Evolutionary conservation across 2,113 vertebrate species (phyloP).

Genomic region (Crotalus helleri): DNA sequence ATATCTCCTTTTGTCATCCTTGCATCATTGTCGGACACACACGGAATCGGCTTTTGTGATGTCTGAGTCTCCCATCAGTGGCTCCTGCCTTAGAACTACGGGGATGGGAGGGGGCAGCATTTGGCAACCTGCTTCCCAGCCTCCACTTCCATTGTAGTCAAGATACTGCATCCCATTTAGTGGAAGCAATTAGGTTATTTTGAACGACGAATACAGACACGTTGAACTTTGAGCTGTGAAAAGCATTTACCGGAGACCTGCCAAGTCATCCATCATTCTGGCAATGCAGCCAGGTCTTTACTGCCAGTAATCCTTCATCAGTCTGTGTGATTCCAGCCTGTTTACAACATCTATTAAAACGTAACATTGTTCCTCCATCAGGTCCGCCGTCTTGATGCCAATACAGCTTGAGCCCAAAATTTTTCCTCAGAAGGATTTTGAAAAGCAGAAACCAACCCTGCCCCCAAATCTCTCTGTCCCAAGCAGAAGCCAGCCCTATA

Average conservation of each 20-base stretch:
- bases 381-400: background rate
- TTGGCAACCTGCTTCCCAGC: background rate
- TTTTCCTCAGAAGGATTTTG: no score
- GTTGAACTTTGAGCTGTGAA: slow-evolving; percentile 36
- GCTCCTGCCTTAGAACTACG: background rate
- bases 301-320: slow-evolving; percentile 48
- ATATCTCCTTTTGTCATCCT: background rate
- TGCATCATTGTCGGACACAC: background rate
- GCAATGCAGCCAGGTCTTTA: slow-evolving; percentile 35
- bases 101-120: background rate
- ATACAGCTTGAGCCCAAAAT: background rate
- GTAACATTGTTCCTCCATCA: background rate
- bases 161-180: background rate
- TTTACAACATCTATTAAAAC: background rate
- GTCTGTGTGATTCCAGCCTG: background rate
- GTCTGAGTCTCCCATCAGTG: background rate
- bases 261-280: slow-evolving; percentile 49
- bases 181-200: slow-evolving; percentile 31
- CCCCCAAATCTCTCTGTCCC: no score
- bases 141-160: background rate
- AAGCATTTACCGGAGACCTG: slow-evolving; percentile 42
- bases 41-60: background rate
- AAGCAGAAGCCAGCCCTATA: no score
- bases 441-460: no score
- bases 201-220: slow-evolving; percentile 44